These are phyloP conservation scores for Frieseomelitta varia DNA, from an alignment of 1,140 invertebrate genomes.

Conservation along the genomic window DNA sequence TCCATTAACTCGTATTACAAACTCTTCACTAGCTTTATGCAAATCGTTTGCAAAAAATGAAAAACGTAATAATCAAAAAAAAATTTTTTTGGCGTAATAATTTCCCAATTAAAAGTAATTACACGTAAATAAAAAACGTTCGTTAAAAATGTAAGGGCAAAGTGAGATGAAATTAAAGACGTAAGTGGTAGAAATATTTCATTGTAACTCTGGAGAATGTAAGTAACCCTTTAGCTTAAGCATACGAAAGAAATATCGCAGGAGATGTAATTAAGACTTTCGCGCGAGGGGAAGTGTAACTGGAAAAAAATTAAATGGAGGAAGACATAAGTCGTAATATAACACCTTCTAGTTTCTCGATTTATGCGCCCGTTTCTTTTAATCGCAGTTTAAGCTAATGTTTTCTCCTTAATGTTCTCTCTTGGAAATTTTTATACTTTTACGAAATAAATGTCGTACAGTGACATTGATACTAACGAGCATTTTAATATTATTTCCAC, in stretches of 20 bases:
- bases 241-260: constrained; percentile 9
- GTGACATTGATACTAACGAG: background rate
- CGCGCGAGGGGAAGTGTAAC: background rate
- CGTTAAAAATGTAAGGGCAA: background rate
- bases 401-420: too few species aligned
- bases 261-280: constrained; percentile 24
- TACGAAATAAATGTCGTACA: background rate
- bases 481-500: background rate
- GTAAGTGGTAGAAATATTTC: background rate
- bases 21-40: background rate
- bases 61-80: background rate
- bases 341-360: constrained; percentile 1
- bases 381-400: background rate
- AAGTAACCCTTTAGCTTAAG: constrained; percentile 8
- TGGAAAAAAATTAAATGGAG: constrained; percentile 23
- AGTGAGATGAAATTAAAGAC: background rate
- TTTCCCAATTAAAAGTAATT: background rate
- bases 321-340: constrained; percentile 24
- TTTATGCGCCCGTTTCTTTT: constrained; percentile 4
- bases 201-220: background rate
- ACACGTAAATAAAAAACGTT: background rate
- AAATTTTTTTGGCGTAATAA: background rate
- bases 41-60: background rate
- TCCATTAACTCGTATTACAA: background rate
- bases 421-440: background rate